Conservation (phyloP, 1,140 invertebrate species). For the Ceratoteleas bidentatus region DNA sequence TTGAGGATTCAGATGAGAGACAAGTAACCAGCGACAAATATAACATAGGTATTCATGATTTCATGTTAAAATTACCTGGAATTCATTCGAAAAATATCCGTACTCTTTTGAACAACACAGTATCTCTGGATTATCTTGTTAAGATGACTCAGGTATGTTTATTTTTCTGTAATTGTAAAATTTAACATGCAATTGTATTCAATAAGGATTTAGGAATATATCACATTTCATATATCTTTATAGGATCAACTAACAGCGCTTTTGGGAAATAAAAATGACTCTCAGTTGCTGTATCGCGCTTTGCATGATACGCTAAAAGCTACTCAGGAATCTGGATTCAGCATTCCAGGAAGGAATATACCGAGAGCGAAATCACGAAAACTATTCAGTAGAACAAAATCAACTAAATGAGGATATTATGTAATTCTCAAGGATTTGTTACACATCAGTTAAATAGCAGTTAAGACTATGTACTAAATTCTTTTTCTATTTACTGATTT, state of each 20-base stretch:
- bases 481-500: too few relatives aligned
- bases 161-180: neutral
- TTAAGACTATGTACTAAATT: too few relatives aligned
- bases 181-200: constrained; percentile 2
- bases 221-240: constrained; percentile 52
- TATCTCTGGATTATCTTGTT: constrained; percentile 86
- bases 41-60: constrained; percentile 90
- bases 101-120: constrained; percentile 88
- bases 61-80: constrained; percentile 94
- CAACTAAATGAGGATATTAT: too few relatives aligned
- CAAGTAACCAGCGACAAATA: constrained; percentile 85
- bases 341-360: constrained; percentile 61
- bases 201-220: neutral
- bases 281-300: constrained; percentile 84
- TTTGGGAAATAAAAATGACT: constrained; percentile 85
- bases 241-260: constrained; percentile 85
- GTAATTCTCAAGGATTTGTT: too few relatives aligned
- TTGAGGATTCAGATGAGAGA: constrained; percentile 83
- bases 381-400: constrained; percentile 59
- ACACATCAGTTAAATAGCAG: too few relatives aligned
- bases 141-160: constrained; percentile 81
- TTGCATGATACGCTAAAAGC: constrained; percentile 83
- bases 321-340: constrained; percentile 71
- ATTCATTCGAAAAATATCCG: constrained; percentile 93
- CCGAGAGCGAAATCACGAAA: constrained; percentile 62